Evolutionary conservation across 1,140 invertebrate species (phyloP).

Genomic region (Pinna nobilis): DNA sequence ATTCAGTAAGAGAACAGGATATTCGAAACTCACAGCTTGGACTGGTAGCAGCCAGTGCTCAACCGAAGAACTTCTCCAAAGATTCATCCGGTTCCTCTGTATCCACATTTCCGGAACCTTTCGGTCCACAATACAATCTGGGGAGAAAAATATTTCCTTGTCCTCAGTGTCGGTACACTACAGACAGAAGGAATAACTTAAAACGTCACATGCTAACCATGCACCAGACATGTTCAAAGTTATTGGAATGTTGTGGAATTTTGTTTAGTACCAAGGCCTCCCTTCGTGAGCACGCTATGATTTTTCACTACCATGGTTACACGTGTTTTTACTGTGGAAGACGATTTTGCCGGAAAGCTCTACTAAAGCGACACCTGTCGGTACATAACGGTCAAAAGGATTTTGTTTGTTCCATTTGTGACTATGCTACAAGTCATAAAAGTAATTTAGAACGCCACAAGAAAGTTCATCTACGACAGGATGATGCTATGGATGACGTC

Average conservation of each 20-base stretch:
- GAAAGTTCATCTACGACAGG: conserved; percentile 63
- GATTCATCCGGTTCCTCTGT: neutral
- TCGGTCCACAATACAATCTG: conserved; percentile 41
- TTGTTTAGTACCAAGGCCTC: conserved; percentile 74
- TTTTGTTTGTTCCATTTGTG: conserved; percentile 73
- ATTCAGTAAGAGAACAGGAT: conserved; percentile 3
- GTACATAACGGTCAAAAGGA: conserved; percentile 76
- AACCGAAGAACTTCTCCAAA: neutral
- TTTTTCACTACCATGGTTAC: conserved; percentile 74
- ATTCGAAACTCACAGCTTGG: conserved; percentile 1
- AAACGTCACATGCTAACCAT: conserved; percentile 75
- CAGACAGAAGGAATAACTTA: conserved; percentile 75
- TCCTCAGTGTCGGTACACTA: conserved; percentile 73
- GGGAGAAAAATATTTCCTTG: conserved; percentile 65
- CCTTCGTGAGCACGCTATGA: conserved; percentile 71
- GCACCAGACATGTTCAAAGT: conserved; percentile 71
- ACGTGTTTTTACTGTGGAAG: conserved; percentile 73
- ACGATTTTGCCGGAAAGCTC: conserved; percentile 75
- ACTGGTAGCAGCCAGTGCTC: neutral
- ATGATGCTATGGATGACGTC: conserved; percentile 42
- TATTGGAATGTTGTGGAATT: conserved; percentile 74
- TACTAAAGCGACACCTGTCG: conserved; percentile 75
- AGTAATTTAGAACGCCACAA: conserved; percentile 76
- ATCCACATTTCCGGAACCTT: neutral
- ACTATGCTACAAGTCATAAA: conserved; percentile 76